Conservation (phyloP, 2,888 invertebrate genomes). For the Pantelozetes paolii region DNA sequence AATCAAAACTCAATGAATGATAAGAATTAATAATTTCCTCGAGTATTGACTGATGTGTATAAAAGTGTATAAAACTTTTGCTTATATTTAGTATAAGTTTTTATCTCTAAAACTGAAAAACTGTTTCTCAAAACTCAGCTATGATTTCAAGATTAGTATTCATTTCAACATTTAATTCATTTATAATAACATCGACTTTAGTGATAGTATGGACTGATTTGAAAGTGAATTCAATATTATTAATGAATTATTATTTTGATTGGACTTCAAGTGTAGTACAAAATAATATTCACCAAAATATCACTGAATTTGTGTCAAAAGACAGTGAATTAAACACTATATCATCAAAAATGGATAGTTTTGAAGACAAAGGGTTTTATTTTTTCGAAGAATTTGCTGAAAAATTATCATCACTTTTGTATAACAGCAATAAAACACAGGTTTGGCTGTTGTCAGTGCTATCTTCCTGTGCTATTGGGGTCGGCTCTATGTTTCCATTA, state of each 20-base stretch:
- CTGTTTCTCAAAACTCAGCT: neutral
- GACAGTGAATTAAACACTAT: neutral
- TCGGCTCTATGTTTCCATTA: conserved; percentile 30
- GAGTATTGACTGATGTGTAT: neutral
- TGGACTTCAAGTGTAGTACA: neutral
- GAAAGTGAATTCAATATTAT: neutral
- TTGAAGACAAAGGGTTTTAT: neutral
- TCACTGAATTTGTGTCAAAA: neutral
- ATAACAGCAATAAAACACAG: neutral
- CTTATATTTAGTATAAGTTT: neutral
- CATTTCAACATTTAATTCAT: neutral
- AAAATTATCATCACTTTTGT: conserved; percentile 1
- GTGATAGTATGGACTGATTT: neutral
- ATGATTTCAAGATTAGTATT: neutral
- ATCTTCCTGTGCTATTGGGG: conserved; percentile 9
- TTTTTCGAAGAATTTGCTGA: conserved; percentile 1
- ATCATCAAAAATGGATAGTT: neutral
- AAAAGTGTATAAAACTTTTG: neutral
- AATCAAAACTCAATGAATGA: neutral
- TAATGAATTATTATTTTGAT: neutral
- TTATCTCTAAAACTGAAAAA: neutral
- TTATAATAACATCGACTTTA: neutral
- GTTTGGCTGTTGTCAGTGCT: conserved; percentile 29
- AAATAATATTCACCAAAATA: neutral
- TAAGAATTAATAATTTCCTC: neutral